A percentile compares a stretch with the other conserved stretches of the same genome.
Conservation (phyloP, 1,140 invertebrate species). For the Leptoteleia sp. region DNA sequence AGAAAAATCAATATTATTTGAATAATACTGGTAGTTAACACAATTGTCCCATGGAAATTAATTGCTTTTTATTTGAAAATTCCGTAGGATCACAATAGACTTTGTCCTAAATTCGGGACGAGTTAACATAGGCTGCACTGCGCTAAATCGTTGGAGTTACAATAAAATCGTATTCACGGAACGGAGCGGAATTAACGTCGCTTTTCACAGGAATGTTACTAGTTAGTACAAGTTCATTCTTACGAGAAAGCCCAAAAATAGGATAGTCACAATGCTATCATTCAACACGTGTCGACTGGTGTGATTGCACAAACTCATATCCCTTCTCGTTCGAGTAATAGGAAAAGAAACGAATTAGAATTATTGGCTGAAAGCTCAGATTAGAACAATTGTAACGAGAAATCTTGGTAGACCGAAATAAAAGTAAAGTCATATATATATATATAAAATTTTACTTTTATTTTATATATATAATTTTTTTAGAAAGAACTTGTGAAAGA, state of each 20-base stretch:
- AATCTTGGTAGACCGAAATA: background rate
- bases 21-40: background rate
- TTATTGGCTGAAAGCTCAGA: background rate
- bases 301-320: constrained; percentile 18
- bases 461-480: too few relatives aligned
- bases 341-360: background rate
- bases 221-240: constrained; percentile 48
- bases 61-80: constrained; percentile 23
- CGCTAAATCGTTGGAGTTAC: constrained; percentile 31
- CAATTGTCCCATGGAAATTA: background rate
- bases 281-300: constrained; percentile 24
- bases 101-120: constrained; percentile 25
- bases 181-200: constrained; percentile 37
- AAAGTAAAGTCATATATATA: too few relatives aligned
- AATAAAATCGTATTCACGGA: constrained; percentile 36
- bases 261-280: constrained; percentile 36
- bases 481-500: too few relatives aligned
- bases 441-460: too few relatives aligned
- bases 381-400: background rate
- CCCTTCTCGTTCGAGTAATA: constrained; percentile 1
- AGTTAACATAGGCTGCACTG: constrained; percentile 9
- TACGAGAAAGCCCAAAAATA: constrained; percentile 45
- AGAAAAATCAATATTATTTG: too few relatives aligned
- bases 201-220: constrained; percentile 46
- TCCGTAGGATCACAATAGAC: constrained; percentile 1